Conservation (phyloP, 2,113 vertebrate species). For the Ploceus nigricollis region DNA sequence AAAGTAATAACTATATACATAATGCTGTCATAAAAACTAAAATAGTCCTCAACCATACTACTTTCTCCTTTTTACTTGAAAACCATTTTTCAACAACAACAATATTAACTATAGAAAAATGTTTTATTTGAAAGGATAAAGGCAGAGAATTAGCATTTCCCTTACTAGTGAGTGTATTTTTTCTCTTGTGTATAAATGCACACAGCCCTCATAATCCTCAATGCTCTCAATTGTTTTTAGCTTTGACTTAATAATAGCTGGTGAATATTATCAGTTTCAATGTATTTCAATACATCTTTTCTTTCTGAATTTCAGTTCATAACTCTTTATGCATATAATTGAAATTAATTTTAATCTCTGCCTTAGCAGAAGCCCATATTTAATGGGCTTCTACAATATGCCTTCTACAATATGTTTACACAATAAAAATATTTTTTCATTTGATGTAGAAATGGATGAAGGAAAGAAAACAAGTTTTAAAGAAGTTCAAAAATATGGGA, state of each 20-base stretch:
- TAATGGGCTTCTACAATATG: not conserved
- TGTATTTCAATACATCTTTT: not conserved
- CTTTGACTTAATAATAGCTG: not conserved
- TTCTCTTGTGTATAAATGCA: not conserved
- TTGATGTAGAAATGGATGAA: not conserved
- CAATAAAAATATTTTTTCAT: not conserved
- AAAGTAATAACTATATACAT: not conserved
- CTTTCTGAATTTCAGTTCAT: not conserved
- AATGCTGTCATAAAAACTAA: not conserved
- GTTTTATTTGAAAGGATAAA: not conserved
- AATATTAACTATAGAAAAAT: not conserved
- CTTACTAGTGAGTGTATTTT: not conserved
- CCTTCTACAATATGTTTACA: not conserved
- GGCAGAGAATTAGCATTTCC: not conserved
- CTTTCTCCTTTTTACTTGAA: not conserved
- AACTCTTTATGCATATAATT: not conserved
- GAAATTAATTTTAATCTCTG: slow-evolving; percentile 4
- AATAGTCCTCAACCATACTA: not conserved
- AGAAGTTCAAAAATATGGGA: not conserved
- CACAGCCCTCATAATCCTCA: not conserved
- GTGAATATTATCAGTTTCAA: not conserved
- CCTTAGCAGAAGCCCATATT: not conserved
- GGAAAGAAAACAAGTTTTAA: not conserved
- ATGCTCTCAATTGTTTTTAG: not conserved
- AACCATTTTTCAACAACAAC: not conserved